Conservation (phyloP, 2,797 vertebrate genomes). For the Anolis apletophallus region DNA sequence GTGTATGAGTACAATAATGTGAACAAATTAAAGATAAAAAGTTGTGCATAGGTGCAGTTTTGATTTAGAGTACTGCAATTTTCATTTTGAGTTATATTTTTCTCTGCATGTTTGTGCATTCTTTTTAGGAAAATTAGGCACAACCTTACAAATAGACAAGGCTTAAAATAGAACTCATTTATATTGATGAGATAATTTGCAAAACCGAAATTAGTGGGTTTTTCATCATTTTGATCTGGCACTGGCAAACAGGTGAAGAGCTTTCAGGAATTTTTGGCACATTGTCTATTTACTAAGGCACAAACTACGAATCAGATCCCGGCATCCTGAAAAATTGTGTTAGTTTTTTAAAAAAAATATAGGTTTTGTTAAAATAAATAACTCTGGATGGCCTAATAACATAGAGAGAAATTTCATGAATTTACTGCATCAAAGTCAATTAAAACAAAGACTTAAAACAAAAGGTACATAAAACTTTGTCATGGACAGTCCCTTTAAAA, state of each 20-base stretch:
- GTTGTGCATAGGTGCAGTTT: background rate
- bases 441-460: background rate
- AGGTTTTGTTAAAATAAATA: conserved; percentile 16
- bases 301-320: background rate
- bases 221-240: conserved; percentile 18
- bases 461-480: background rate
- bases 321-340: background rate
- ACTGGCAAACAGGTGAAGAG: conserved; percentile 10
- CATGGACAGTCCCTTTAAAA: background rate
- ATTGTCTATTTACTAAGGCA: conserved; percentile 2
- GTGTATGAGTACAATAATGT: background rate
- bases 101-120: conserved; percentile 22
- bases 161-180: conserved; percentile 32
- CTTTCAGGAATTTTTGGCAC: background rate
- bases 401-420: background rate
- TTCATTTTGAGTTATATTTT: conserved; percentile 26
- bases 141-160: conserved; percentile 5
- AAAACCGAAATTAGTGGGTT: conserved; percentile 22
- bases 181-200: conserved; percentile 33
- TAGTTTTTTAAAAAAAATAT: background rate
- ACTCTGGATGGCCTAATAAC: background rate
- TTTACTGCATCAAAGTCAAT: background rate
- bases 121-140: conserved; percentile 22
- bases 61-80: conserved; percentile 3
- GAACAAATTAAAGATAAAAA: background rate